Base-by-base conservation (phyloP, 2,888 invertebrate species). In the Lasius platythorax region DNA sequence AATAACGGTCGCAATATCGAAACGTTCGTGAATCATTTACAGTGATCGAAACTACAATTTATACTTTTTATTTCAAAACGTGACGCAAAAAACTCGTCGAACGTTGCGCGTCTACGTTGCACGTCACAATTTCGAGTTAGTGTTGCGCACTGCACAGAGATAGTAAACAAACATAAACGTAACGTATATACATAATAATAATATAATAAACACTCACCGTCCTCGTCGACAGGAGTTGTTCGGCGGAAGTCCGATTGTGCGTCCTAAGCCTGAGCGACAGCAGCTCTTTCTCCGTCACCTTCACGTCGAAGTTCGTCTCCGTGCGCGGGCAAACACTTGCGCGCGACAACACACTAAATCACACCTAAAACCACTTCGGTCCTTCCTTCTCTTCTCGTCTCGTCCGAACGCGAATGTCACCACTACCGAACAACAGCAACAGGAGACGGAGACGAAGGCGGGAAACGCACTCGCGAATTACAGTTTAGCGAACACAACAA, bases 271-370 rank as follows among this genome's bases (percentile, higher is more conserved):
- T 8, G 37, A 0, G 40, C 23, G 40, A 58, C 28, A 64, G 43
- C 75, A 37, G 37, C 37, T 37, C 6, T 30, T 64, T 30, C 30
- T 43, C 64, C 43, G 43, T 33, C 12, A 33, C n/a, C 58, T 58
- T 75, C 63, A 64, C 64, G 75, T 75, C 43, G 30, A 73, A 23
- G 18, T 73, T 37, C 37, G 37, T 18, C 28, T 37, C 53, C 33
- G 23, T 23, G 72, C 23, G 46, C 37, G 23, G 18, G n/a, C 50
- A n/a, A 64, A 61, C 74, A 74, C 74, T 75, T 43, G n/a, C 30
- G 50, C 74, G 50, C 74, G 15, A 58, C 12, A 58, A 63, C 74
- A 64, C 75, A 75, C 66, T 64, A 33, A 15, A 75, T 64, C 75
- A 75, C 64, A 37, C 23, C 37, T 37, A 5, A 37, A 23, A 75